Base-by-base conservation (phyloP, 2,113 vertebrate species). In the Sturnus vulgaris region DNA sequence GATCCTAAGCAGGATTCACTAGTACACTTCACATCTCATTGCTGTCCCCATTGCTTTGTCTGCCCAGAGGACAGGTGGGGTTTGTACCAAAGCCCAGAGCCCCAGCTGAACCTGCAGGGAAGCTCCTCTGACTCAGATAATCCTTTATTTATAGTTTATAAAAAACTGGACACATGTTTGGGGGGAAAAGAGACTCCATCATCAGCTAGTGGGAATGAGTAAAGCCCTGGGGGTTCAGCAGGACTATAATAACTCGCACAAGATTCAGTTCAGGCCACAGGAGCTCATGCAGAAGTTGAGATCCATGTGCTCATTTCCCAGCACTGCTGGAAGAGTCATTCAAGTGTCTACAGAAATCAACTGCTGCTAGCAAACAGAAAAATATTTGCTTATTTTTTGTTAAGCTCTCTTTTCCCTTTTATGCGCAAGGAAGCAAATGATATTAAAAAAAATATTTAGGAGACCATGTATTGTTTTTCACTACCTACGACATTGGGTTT, bases 391-490 rank as follows among this genome's bases (percentile, higher is more conserved):
- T 57, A 7, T n/a, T 93, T 93, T 86, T 81, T 39, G 49, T 65
- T 56, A 66, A 59, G 39, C 18, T 91, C 85, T 81, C 21, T 91
- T 92, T 82, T 39, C 55, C 50, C 23, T 52, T 88, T 14, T 11
- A 44, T 56, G 70, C 56, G 30, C 61, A 82, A 80, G 63, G 30
- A 84, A 88, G 59, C 21, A 63, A 61, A 69, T 53, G 11, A 60
- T 73, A 89, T 39, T 3, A 10, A 75, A 92, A 92, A 12, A 11
- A 77, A 59, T 80, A 64, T 81, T 83, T 53, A 75, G 55, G 33
- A 82, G 47, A 88, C 60, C 35, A 15, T 39, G n/a, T 46, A 77
- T 93, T 80, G 70, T 92, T 90, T 76, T 76, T 39, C 70, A 88
- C 93, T 59, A 77, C 16, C 39, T 80, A 42, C 33, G 61, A 82